phyloP scores from a whole-genome alignment of 2,113 vertebrate genomes.

The Ptyas mucosa region DNA sequence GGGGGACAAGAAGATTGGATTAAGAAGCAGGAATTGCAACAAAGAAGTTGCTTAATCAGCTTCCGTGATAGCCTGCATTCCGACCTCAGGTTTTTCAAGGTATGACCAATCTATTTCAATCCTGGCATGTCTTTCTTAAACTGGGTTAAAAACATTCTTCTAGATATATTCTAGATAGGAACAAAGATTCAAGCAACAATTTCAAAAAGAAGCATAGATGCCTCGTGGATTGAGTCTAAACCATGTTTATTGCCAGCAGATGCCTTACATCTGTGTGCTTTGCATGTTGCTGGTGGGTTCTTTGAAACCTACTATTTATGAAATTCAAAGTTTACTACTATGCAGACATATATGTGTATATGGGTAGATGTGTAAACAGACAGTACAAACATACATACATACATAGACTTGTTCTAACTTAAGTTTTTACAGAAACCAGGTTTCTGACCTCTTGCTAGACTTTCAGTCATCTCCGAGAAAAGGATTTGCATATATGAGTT shows the following conservation, averaged over 20 bases:
- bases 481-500: neutral
- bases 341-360: neutral
- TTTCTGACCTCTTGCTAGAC: neutral
- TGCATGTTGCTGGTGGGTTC: neutral
- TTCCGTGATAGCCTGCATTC: neutral
- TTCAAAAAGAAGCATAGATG: neutral
- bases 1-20: neutral
- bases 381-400: neutral
- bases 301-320: neutral
- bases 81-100: neutral
- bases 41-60: neutral
- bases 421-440: neutral
- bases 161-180: neutral
- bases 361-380: neutral
- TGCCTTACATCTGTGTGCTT: neutral
- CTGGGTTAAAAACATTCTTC: neutral
- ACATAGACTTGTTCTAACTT: neutral
- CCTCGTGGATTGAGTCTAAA: neutral
- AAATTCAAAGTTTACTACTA: neutral
- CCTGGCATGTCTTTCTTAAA: neutral
- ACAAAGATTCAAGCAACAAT: neutral
- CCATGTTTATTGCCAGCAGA: neutral
- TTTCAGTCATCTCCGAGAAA: neutral
- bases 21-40: neutral
- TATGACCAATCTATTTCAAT: neutral